A percentile compares a stretch with the other conserved stretches of the same genome.
Evolutionary conservation across 2,113 vertebrate genomes (phyloP).

Genomic region (Corythornis madagascariensis): DNA sequence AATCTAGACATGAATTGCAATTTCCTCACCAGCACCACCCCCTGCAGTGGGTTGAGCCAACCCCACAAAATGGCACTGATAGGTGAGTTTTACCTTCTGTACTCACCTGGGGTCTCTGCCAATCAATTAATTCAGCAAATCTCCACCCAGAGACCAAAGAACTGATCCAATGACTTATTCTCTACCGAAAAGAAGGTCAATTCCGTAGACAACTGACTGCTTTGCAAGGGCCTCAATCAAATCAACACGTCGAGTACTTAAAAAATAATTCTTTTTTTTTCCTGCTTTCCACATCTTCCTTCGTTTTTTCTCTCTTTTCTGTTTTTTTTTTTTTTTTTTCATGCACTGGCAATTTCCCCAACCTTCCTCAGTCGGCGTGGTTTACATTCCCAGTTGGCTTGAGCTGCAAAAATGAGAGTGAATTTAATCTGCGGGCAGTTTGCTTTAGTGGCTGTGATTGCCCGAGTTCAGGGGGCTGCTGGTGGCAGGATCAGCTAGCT

Average conservation of each 20-base stretch:
- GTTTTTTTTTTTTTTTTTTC: not conserved
- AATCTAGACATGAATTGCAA: rapidly evolving
- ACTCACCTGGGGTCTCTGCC: not conserved
- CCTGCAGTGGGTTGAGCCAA: not conserved
- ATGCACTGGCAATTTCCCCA: conserved; percentile 11
- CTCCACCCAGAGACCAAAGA: not conserved
- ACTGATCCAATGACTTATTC: not conserved
- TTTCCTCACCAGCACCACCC: not conserved
- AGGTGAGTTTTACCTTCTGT: not conserved
- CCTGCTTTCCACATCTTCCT: conserved; percentile 2
- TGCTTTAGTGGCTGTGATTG: not conserved
- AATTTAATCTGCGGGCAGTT: not conserved
- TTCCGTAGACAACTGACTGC: rapidly evolving
- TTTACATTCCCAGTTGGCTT: conserved; percentile 12
- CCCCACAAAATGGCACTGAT: not conserved
- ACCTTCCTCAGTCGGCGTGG: not conserved
- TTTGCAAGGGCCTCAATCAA: not conserved
- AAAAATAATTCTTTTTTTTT: not conserved
- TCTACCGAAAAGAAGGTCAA: not conserved
- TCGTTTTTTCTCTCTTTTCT: not conserved
- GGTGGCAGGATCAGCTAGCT: not conserved
- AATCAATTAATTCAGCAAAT: not conserved
- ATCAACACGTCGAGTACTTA: not conserved
- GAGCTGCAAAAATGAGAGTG: not conserved
- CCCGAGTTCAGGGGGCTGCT: rapidly evolving